Conservation (phyloP, 2,113 vertebrate species). For the Gavialis gangeticus region DNA sequence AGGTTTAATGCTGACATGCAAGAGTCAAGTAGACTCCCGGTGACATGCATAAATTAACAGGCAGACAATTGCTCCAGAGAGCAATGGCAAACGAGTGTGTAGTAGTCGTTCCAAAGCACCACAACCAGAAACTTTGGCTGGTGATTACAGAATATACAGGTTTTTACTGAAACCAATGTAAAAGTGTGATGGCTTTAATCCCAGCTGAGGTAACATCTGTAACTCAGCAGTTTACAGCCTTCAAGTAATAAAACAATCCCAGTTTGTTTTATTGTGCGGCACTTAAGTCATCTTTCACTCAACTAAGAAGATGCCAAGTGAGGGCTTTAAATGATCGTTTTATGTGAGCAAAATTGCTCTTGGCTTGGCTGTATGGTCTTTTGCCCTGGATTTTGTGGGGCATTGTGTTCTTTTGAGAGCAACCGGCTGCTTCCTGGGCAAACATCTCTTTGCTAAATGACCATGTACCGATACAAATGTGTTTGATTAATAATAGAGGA, state of each 20-base stretch:
- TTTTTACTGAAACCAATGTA: conserved; percentile 54
- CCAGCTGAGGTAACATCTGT: conserved; percentile 20
- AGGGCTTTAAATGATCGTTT: conserved; percentile 3
- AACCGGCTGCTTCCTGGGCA: neutral
- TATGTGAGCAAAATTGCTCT: neutral
- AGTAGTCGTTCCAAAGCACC: conserved; percentile 61
- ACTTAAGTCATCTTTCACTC: neutral
- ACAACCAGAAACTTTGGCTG: conserved; percentile 43
- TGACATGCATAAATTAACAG: conserved; percentile 50
- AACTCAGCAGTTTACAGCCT: conserved; percentile 41
- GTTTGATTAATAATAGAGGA: neutral
- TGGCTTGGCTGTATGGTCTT: neutral
- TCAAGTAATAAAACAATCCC: conserved; percentile 25
- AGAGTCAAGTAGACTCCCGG: conserved; percentile 42
- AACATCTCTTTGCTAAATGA: neutral
- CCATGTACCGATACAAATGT: neutral
- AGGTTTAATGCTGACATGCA: conserved; percentile 50
- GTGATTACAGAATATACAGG: conserved; percentile 57
- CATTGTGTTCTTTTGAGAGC: neutral
- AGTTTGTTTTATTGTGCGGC: neutral
- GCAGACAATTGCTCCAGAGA: conserved; percentile 48
- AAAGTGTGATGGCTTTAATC: conserved; percentile 55
- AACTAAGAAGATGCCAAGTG: neutral
- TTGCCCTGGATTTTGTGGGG: neutral
- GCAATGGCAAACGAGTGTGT: conserved; percentile 71